phyloP scores from a whole-genome alignment of 2,888 invertebrate species.

The Hypselothyrea guttata region DNA sequence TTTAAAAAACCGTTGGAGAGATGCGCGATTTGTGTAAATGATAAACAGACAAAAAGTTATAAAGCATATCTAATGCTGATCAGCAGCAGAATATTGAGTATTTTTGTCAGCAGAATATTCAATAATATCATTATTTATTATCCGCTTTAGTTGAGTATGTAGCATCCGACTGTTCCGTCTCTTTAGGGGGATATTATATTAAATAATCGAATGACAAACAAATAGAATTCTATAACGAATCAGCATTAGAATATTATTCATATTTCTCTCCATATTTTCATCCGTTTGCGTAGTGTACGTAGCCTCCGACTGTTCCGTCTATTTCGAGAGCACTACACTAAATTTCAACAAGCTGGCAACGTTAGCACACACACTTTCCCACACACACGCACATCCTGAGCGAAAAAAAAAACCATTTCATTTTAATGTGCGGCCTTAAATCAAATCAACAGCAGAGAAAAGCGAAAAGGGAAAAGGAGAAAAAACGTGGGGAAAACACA shows the following conservation, averaged over 20 bases:
- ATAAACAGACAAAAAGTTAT: no score
- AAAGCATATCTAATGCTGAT: no score
- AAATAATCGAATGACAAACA: no score
- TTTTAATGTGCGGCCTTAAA: conserved; percentile 66
- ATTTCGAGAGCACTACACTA: conserved; percentile 11
- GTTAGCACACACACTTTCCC: background rate
- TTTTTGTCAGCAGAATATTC: no score
- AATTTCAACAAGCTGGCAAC: conserved; percentile 51
- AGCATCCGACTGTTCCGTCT: background rate
- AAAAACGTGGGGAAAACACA: conserved; percentile 39
- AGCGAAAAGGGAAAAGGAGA: conserved; percentile 37
- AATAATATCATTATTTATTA: no score
- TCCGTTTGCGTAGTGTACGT: no score
- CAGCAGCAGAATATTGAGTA: conserved; percentile 11
- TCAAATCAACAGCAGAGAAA: conserved; percentile 45
- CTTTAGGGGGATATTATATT: conserved; percentile 5
- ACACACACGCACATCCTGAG: background rate
- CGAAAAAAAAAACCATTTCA: conserved; percentile 32
- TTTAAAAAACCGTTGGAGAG: no score
- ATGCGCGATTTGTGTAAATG: no score
- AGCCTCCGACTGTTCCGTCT: background rate
- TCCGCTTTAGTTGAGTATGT: no score
- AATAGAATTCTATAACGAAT: no score
- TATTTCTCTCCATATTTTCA: no score
- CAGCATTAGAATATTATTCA: no score